Percentiles rank a stretch among this genome's conserved stretches.
Evolutionary conservation across 2,113 vertebrate species (phyloP).

Genomic region (Corydoras sp.): DNA sequence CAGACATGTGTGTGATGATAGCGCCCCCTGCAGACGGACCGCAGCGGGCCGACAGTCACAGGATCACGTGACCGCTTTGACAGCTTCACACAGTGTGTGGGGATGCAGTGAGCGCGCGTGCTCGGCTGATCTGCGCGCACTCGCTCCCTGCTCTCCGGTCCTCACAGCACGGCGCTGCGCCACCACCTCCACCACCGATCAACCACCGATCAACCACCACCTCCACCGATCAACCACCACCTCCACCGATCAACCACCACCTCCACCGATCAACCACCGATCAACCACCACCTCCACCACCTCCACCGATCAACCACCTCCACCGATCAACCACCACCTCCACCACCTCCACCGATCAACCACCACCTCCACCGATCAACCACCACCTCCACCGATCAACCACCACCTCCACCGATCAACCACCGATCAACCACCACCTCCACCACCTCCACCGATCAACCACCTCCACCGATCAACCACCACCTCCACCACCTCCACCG

Average conservation of each 20-base stretch:
- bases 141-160: conserved; percentile 50
- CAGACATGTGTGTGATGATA: too few relatives aligned
- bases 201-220: too few relatives aligned
- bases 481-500: too few relatives aligned
- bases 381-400: too few relatives aligned
- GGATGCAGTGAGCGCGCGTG: conserved; percentile 50
- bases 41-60: conserved; percentile 21
- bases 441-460: conserved; percentile 19
- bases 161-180: neutral
- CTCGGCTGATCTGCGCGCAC: conserved; percentile 27
- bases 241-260: too few relatives aligned
- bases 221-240: too few relatives aligned
- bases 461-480: too few relatives aligned
- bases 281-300: conserved; percentile 56
- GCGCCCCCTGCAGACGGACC: conserved; percentile 35
- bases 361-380: too few relatives aligned
- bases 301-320: too few relatives aligned
- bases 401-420: too few relatives aligned
- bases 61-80: conserved; percentile 68
- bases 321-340: neutral
- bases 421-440: conserved; percentile 48
- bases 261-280: too few relatives aligned
- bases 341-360: conserved; percentile 56
- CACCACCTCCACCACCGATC: conserved; percentile 52
- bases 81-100: conserved; percentile 69